A percentile compares a stretch with the other conserved stretches of the same genome.
Conservation (phyloP, 2,797 vertebrate genomes). For the Eurystomus glaucurus region DNA sequence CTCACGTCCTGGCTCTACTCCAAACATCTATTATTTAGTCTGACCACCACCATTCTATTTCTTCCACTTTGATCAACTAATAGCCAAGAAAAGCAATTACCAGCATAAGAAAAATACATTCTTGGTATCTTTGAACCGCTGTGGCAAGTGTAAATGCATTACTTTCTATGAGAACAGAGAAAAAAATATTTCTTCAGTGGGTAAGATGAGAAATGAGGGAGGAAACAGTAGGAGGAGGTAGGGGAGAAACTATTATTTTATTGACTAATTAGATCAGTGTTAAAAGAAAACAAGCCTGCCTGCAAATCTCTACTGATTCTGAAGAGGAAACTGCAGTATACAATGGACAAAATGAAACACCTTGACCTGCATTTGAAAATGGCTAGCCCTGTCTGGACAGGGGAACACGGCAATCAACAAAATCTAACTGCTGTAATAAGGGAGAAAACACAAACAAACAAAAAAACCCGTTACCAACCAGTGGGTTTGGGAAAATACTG, state of each 20-base stretch:
- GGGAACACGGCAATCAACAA: rapidly evolving
- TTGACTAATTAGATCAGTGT: slow-evolving; percentile 2
- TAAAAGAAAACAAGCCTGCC: not conserved
- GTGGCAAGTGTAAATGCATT: not conserved
- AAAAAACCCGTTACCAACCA: not conserved
- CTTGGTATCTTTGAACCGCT: slow-evolving; percentile 1
- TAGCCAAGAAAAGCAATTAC: slow-evolving; percentile 58
- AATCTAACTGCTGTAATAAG: not conserved
- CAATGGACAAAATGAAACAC: not conserved
- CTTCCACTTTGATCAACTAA: slow-evolving; percentile 41
- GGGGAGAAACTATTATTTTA: not conserved
- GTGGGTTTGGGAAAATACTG: not conserved
- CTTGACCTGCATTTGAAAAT: not conserved
- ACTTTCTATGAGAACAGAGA: not conserved
- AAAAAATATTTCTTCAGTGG: slow-evolving; percentile 21
- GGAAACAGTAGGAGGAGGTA: not conserved
- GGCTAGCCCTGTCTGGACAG: not conserved
- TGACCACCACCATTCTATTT: not conserved
- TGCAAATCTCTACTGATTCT: not conserved
- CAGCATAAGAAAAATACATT: slow-evolving; percentile 27
- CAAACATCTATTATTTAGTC: slow-evolving; percentile 23
- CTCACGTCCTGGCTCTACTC: not conserved
- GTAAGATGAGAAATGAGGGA: not conserved
- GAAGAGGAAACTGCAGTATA: not conserved
- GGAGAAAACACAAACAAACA: too few species aligned